Conservation (phyloP, 2,797 vertebrate genomes). For the Acanthis flammea region DNA sequence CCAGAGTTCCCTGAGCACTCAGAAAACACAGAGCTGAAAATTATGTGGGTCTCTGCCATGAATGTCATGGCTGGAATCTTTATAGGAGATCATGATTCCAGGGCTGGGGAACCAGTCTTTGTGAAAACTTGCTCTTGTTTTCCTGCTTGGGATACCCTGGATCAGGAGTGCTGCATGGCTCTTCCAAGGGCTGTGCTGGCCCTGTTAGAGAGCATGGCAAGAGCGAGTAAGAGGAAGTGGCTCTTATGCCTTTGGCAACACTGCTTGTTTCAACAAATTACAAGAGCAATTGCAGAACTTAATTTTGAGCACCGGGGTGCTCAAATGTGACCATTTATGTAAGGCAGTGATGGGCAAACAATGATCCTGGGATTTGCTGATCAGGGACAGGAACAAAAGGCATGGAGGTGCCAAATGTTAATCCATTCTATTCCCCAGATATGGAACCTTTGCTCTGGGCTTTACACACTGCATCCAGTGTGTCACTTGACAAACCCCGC, state of each 20-base stretch:
- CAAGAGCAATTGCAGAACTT: not conserved
- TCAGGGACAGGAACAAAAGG: not conserved
- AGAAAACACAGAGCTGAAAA: not conserved
- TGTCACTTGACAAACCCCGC: not conserved
- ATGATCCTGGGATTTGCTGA: not conserved
- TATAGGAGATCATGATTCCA: not conserved
- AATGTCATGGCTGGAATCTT: not conserved
- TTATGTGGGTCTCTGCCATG: fast-evolving
- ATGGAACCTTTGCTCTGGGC: fast-evolving
- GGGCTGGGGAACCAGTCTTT: not conserved
- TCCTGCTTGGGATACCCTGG: not conserved
- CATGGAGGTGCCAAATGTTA: not conserved
- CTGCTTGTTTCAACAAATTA: not conserved
- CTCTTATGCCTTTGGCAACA: not conserved
- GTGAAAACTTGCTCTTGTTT: not conserved
- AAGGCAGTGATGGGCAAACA: not conserved
- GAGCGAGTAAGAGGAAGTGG: not conserved
- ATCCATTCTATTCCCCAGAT: not conserved
- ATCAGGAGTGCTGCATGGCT: not conserved
- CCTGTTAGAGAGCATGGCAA: not conserved
- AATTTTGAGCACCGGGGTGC: not conserved
- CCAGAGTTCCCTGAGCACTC: not conserved
- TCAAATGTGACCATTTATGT: not conserved
- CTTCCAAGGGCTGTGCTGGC: not conserved
- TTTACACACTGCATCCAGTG: fast-evolving